These are phyloP conservation scores for Allolobophora icterica DNA, from an alignment of 2,888 invertebrate genomes.

Conservation along the genomic window DNA sequence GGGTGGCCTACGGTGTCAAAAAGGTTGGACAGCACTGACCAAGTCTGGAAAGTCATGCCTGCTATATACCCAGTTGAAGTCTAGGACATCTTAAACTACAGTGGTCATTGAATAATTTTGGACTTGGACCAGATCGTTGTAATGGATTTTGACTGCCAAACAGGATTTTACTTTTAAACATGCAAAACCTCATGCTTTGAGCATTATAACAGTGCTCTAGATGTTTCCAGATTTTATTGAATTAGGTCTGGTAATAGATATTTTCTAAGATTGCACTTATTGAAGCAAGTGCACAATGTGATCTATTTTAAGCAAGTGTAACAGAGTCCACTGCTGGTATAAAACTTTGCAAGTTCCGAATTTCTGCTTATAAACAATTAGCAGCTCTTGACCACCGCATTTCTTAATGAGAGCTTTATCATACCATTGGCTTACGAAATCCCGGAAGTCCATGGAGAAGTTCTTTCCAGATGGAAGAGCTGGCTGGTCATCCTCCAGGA, in stretches of 20 bases:
- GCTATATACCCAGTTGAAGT: background rate
- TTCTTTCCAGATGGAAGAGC: constrained; percentile 76
- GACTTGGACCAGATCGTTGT: background rate
- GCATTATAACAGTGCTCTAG: background rate
- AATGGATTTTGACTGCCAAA: background rate
- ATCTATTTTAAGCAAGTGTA: background rate
- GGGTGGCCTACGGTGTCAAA: too few species aligned
- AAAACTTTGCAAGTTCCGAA: background rate
- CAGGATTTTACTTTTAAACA: background rate
- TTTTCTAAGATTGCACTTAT: background rate
- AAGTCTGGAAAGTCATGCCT: background rate
- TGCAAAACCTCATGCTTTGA: background rate
- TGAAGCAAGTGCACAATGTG: background rate
- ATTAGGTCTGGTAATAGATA: background rate
- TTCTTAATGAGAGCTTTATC: background rate
- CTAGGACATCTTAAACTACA: background rate
- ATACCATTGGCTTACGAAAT: constrained; percentile 83
- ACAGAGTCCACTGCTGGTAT: background rate
- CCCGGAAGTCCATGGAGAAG: constrained; percentile 85
- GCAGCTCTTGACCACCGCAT: background rate
- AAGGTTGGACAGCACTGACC: too few species aligned
- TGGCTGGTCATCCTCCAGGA: constrained; percentile 74
- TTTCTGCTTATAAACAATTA: background rate
- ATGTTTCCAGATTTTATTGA: background rate
- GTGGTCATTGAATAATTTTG: background rate